Evolutionary conservation across 2,888 invertebrate species (phyloP), one percentile per base, ranked within the genome.

Genomic region (Balanococcus diminutus): DNA sequence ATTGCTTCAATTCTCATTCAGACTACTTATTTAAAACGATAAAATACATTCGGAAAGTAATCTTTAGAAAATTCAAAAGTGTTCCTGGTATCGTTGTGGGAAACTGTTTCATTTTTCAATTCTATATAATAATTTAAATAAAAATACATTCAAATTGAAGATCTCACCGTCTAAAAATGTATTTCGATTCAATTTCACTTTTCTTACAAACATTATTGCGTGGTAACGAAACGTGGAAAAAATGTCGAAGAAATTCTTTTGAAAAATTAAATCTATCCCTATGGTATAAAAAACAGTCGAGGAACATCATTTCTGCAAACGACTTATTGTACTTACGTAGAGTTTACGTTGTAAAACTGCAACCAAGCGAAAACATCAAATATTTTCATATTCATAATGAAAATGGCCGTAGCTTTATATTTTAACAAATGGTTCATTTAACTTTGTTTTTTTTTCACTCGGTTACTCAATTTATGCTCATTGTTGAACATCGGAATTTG

Each of bases 321-420:
- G 32, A 79, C 75, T 79, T 79, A 72, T 79, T 32, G 36, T 79
- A 19, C 28, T n/a, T 79, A 19, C 28, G 36, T 79, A 36, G 75
- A 79, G 22, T 36, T n/a, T 79, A 79, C 36, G 22, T 36, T 79
- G 36, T 79, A 19, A 79, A 79, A 79, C 25, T 32, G 36, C 75
- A 79, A 36, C 36, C n/a, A 19, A 79, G 36, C 75, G 75, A 79
- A 79, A 79, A 36, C 75, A 79, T 79, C 32, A 31, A 79, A 79
- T 32, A 79, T 36, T 79, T 79, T 36, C 28, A 79, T 79, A 79
- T 79, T 79, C 36, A 79, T 79, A 79, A 79, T 36, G 75, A 79
- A 79, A 79, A 79, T 36, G 75, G 75, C 36, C 75, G 36, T 36
- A 31, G 67, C 28, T 67, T 67, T 67, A 31, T 25, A 67, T 67